A percentile compares a stretch with the other conserved stretches of the same genome.
phyloP scores from a whole-genome alignment of 2,888 invertebrate species.

The Tachina lurida region DNA sequence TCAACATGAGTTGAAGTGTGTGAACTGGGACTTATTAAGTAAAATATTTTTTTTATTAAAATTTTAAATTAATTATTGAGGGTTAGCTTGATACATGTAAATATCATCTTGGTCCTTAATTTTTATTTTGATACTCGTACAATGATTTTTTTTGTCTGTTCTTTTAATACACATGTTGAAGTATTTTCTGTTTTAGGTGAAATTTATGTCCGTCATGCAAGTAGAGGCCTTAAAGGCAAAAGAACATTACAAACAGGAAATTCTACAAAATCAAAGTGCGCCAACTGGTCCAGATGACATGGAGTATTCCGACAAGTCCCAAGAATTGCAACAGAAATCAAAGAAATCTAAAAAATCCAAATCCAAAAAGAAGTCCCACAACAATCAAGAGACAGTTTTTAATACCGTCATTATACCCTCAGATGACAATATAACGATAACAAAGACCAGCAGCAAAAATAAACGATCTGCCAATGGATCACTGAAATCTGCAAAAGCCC shows the following conservation, averaged over 20 bases:
- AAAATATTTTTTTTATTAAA: too few relatives aligned
- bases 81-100: too few relatives aligned
- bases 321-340: conserved; percentile 57
- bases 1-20: too few relatives aligned
- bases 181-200: conserved; percentile 73
- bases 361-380: conserved; percentile 72
- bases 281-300: not conserved
- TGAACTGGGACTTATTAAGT: too few relatives aligned
- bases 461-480: conserved; percentile 71
- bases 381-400: conserved; percentile 70
- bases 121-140: not conserved
- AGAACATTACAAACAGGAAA: conserved; percentile 74
- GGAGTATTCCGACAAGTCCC: conserved; percentile 7
- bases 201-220: conserved; percentile 77
- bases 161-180: not conserved
- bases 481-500: conserved; percentile 38
- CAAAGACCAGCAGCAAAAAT: conserved; percentile 71
- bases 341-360: conserved; percentile 66
- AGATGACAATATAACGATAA: conserved; percentile 64
- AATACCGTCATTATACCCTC: conserved; percentile 40
- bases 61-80: too few relatives aligned
- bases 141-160: not conserved
- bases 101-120: too few relatives aligned
- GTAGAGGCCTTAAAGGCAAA: conserved; percentile 76
- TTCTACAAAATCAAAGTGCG: conserved; percentile 50